phyloP scores from a whole-genome alignment of 23 tunicate genomes.

The Corella eumyota region DNA sequence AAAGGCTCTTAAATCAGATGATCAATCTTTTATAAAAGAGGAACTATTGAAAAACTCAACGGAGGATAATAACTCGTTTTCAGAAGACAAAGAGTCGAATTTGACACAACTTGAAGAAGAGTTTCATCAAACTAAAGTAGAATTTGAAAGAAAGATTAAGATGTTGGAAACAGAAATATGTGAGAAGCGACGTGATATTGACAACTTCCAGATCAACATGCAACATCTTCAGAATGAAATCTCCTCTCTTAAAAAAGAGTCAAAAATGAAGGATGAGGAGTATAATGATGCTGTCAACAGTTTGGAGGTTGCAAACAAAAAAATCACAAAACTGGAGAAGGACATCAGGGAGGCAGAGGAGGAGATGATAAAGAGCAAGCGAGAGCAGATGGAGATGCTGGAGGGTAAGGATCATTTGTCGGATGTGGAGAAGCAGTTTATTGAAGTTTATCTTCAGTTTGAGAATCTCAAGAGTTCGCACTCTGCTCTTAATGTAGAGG shows the following conservation, averaged over 20 bases:
- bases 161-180: not conserved
- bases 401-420: constrained; percentile 10
- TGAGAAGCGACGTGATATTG: not conserved
- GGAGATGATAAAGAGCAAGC: not conserved
- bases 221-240: not conserved
- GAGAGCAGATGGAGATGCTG: constrained; percentile 1
- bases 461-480: not conserved
- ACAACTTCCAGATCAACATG: not conserved
- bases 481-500: not conserved
- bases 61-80: too few relatives aligned
- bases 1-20: too few relatives aligned
- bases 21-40: too few relatives aligned
- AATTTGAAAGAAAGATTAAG: too few relatives aligned
- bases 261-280: not conserved
- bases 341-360: constrained; percentile 15
- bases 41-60: too few relatives aligned
- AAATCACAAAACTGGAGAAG: not conserved
- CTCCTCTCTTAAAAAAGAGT: not conserved
- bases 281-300: not conserved
- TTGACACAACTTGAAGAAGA: too few relatives aligned
- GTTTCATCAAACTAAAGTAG: too few relatives aligned
- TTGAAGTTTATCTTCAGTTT: not conserved
- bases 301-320: not conserved
- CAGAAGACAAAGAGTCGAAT: too few relatives aligned
- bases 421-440: constrained; percentile 3